A percentile compares a stretch with the other conserved stretches of the same genome.
phyloP scores from a whole-genome alignment of 2,797 vertebrate species.

The Orestias chungarensis region DNA sequence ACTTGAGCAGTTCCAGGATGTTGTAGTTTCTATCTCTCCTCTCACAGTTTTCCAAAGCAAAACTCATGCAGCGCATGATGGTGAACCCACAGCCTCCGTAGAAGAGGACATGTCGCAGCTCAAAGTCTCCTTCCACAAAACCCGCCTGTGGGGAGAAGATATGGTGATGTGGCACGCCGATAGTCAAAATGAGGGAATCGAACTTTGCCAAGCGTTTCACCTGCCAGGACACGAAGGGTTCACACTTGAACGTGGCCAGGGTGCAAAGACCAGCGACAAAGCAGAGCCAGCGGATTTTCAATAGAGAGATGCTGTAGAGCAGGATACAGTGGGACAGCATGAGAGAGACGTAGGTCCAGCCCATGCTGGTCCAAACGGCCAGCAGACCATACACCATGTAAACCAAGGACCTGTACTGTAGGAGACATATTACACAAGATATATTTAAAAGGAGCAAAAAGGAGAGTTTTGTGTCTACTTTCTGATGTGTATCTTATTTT shows the following conservation, averaged over 20 bases:
- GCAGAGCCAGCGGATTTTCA: slow-evolving; percentile 93
- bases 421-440: slow-evolving; percentile 10
- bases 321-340: slow-evolving; percentile 91
- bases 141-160: slow-evolving; percentile 76
- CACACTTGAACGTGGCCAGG: slow-evolving; percentile 91
- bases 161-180: background rate
- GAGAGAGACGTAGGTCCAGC: slow-evolving; percentile 88
- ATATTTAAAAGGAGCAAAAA: background rate
- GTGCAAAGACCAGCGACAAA: slow-evolving; percentile 87
- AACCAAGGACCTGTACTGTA: slow-evolving; percentile 88
- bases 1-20: slow-evolving; percentile 93
- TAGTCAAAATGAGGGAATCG: background rate
- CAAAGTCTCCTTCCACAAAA: slow-evolving; percentile 89
- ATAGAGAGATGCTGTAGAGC: slow-evolving; percentile 89
- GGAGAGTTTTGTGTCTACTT: slow-evolving; percentile 40
- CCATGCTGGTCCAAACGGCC: slow-evolving; percentile 90
- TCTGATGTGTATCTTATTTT: slow-evolving; percentile 24
- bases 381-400: slow-evolving; percentile 88
- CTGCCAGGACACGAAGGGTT: slow-evolving; percentile 95
- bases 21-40: slow-evolving; percentile 88
- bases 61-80: slow-evolving; percentile 94
- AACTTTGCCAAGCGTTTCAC: slow-evolving; percentile 61
- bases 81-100: slow-evolving; percentile 93
- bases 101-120: slow-evolving; percentile 91
- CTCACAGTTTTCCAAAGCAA: slow-evolving; percentile 91